phyloP scores from a whole-genome alignment of 2,113 vertebrate species.

The Eptesicus fuscus region DNA sequence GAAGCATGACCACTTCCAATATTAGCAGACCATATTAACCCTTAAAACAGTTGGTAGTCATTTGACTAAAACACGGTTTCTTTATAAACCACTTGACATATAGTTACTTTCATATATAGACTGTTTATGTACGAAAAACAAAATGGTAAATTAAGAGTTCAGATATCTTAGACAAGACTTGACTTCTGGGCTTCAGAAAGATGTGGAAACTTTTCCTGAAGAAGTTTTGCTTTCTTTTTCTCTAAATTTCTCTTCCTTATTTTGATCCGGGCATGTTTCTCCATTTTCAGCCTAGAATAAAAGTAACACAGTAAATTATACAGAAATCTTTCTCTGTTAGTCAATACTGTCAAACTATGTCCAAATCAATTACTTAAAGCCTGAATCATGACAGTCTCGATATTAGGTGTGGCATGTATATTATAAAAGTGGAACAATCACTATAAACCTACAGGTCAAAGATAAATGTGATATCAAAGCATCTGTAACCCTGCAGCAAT shows the following conservation, averaged over 20 bases:
- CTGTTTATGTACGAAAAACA: neutral
- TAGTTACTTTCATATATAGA: neutral
- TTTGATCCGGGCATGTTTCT: slow-evolving; percentile 81
- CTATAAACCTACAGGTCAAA: neutral
- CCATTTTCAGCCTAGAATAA: slow-evolving; percentile 86
- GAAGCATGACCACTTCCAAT: neutral
- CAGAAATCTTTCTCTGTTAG: neutral
- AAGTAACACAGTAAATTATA: slow-evolving; percentile 47
- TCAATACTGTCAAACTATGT: neutral
- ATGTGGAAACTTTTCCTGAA: slow-evolving; percentile 84
- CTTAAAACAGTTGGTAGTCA: neutral
- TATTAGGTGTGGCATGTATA: neutral
- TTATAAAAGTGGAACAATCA: neutral
- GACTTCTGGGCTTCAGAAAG: slow-evolving; percentile 75
- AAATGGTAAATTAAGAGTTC: slow-evolving; percentile 2
- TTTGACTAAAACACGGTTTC: slow-evolving; percentile 12
- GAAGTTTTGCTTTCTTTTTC: slow-evolving; percentile 69
- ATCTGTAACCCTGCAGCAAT: neutral
- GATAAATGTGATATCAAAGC: neutral
- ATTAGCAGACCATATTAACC: neutral
- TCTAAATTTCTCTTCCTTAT: slow-evolving; percentile 73
- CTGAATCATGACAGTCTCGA: neutral
- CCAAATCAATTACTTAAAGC: neutral
- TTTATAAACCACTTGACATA: slow-evolving; percentile 45
- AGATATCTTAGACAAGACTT: neutral